Evolutionary conservation across 2,888 invertebrate species (phyloP).

Genomic region (Drosophila borborema): DNA sequence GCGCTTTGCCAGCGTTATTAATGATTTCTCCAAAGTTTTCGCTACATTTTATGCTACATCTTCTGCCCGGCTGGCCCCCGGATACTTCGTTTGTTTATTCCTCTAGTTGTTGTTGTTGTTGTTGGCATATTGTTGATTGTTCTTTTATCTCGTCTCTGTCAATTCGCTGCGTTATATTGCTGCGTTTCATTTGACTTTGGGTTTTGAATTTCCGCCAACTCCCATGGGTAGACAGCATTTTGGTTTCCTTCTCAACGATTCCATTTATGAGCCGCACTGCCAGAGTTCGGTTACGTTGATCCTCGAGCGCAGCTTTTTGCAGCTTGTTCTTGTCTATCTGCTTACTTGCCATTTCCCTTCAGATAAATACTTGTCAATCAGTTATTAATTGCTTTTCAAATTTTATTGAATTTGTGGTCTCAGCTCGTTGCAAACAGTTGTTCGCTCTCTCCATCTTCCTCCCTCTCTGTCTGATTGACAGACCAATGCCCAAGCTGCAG

Average conservation of each 20-base stretch:
- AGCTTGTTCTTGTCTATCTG: slow-evolving; percentile 18
- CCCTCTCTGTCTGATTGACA: slow-evolving; percentile 43
- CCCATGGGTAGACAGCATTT: slow-evolving; percentile 46
- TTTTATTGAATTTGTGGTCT: slow-evolving; percentile 80
- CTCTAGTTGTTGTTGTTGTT: slow-evolving; percentile 19
- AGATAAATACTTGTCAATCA: slow-evolving; percentile 83
- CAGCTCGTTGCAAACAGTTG: slow-evolving; percentile 1
- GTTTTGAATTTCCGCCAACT: slow-evolving; percentile 78
- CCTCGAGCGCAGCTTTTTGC: slow-evolving; percentile 40
- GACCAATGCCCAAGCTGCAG: slow-evolving; percentile 22
- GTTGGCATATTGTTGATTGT: slow-evolving; percentile 78
- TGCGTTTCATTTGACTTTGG: slow-evolving; percentile 81
- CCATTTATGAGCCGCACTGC: slow-evolving; percentile 65
- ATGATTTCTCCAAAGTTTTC: slow-evolving; percentile 82
- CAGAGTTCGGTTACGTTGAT: slow-evolving; percentile 41
- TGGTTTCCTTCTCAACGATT: slow-evolving; percentile 28
- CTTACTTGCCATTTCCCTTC: slow-evolving; percentile 39
- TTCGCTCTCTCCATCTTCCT: neutral
- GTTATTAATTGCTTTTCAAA: slow-evolving; percentile 83
- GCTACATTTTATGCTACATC: slow-evolving; percentile 75
- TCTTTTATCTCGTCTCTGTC: slow-evolving; percentile 82
- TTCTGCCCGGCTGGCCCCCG: slow-evolving; percentile 57
- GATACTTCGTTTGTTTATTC: slow-evolving; percentile 26
- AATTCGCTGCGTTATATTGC: slow-evolving; percentile 78
- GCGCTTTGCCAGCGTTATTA: slow-evolving; percentile 82